Evolutionary conservation across 1,140 invertebrate species (phyloP).

Genomic region (Coelopa frigida): DNA sequence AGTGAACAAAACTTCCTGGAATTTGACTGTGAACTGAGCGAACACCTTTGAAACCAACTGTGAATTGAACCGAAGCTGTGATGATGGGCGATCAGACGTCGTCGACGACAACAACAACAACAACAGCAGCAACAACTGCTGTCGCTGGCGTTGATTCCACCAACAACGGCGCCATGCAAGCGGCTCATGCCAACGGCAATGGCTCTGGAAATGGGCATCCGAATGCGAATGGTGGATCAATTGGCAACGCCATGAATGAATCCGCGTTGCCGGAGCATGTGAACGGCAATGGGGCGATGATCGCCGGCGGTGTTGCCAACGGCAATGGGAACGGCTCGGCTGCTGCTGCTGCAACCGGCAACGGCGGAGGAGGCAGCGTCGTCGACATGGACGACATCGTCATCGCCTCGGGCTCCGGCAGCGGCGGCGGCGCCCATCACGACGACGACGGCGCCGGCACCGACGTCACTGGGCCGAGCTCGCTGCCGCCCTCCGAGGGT

Average conservation of each 20-base stretch:
- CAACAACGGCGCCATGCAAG: constrained; percentile 11
- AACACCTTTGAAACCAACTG: too few relatives aligned
- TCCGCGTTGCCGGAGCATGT: neutral
- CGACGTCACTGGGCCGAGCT: constrained; percentile 38
- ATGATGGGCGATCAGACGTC: constrained; percentile 42
- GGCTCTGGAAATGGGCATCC: neutral
- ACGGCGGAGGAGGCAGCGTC: neutral
- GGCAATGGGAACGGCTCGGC: constrained; percentile 6
- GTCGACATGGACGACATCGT: neutral
- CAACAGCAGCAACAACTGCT: constrained; percentile 13
- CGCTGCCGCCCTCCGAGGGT: constrained; percentile 38
- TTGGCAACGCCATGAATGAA: neutral
- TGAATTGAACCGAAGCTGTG: too few relatives aligned
- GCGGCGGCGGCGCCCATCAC: constrained; percentile 4
- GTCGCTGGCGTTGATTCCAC: neutral
- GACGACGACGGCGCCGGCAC: constrained; percentile 29
- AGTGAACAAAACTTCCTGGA: too few relatives aligned
- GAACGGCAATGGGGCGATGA: neutral
- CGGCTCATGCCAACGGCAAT: constrained; percentile 1
- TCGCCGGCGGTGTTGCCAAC: constrained; percentile 11
- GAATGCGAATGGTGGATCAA: neutral
- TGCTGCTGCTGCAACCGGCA: neutral
- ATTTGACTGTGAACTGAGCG: too few relatives aligned
- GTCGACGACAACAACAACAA: too few relatives aligned
- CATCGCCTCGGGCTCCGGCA: constrained; percentile 4